Conservation (phyloP, 2,797 vertebrate species). For the Limnodromus scolopaceus region DNA sequence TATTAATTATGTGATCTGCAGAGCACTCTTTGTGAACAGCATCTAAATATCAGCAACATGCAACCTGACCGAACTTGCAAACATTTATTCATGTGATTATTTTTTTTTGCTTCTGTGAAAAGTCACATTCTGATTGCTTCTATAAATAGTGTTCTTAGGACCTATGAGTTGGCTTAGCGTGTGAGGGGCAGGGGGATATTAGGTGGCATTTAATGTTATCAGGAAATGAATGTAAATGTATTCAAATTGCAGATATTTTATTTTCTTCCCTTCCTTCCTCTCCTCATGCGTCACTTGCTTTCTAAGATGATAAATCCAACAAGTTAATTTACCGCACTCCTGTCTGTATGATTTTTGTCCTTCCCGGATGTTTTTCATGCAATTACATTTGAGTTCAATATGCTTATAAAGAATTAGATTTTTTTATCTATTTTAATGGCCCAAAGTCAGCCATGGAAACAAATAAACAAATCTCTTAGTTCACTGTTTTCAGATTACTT, state of each 20-base stretch:
- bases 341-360: not conserved
- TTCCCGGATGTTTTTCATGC: not conserved
- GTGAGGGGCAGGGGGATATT: not conserved
- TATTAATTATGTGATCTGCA: not conserved
- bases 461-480: not conserved
- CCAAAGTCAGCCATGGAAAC: not conserved
- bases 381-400: not conserved
- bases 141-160: not conserved
- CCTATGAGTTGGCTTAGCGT: not conserved
- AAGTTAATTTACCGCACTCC: not conserved
- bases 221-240: constrained; percentile 17
- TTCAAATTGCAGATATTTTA: constrained; percentile 9
- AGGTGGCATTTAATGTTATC: not conserved
- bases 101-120: not conserved
- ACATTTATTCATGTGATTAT: not conserved
- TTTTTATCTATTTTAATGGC: not conserved
- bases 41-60: not conserved
- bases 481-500: not conserved
- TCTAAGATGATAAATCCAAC: not conserved
- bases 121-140: not conserved
- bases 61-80: not conserved
- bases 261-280: not conserved
- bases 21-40: not conserved
- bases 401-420: not conserved
- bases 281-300: not conserved